Percentiles rank a stretch among this genome's conserved stretches.
phyloP scores from a whole-genome alignment of 2,113 vertebrate genomes.

The Elaphurus davidianus region DNA sequence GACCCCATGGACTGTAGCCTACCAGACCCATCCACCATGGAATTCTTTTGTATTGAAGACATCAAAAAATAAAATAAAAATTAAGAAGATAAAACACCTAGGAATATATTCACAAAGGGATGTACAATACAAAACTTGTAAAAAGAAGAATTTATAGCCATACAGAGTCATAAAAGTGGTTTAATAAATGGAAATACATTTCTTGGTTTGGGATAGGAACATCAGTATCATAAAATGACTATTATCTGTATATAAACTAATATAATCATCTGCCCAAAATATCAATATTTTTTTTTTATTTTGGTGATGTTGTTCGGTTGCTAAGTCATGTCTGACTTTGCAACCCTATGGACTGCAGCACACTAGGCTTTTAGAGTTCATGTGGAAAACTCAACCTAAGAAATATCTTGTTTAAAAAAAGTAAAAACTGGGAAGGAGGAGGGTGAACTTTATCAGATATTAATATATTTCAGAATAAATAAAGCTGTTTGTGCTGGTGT shows the following conservation, averaged over 20 bases:
- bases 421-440: neutral
- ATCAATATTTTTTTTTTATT: neutral
- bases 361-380: neutral
- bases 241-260: neutral
- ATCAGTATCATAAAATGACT: conserved; percentile 1
- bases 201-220: neutral
- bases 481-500: neutral
- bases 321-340: neutral
- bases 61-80: neutral
- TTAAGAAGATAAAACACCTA: neutral
- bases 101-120: neutral
- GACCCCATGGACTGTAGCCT: too few species aligned
- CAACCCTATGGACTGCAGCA: neutral
- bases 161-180: neutral
- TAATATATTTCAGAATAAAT: neutral
- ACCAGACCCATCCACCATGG: too few species aligned
- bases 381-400: neutral
- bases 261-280: neutral
- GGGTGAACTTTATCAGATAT: neutral
- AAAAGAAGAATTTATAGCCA: conserved; percentile 24
- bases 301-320: neutral
- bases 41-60: neutral
- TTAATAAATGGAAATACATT: conserved; percentile 28
- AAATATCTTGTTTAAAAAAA: neutral
- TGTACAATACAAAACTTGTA: neutral